A percentile compares a stretch with the other conserved stretches of the same genome.
Evolutionary conservation across 1,140 invertebrate species (phyloP).

Genomic region (Acromyrmex echinatior): DNA sequence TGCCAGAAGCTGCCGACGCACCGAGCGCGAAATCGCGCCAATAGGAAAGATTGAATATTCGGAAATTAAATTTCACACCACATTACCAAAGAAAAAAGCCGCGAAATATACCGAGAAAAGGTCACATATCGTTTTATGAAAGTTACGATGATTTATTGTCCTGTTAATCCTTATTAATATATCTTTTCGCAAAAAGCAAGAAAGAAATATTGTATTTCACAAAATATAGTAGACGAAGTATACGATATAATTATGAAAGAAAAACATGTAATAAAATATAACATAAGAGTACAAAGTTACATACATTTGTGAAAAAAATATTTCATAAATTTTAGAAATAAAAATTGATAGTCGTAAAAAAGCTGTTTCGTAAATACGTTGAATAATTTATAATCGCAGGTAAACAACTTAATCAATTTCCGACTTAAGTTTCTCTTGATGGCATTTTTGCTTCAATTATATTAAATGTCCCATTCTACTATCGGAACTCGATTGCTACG

Average conservation of each 20-base stretch:
- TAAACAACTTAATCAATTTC: conserved; percentile 1
- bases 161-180: not conserved
- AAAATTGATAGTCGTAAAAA: not conserved
- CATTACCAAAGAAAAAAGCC: conserved; percentile 6
- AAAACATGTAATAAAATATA: not conserved
- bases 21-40: conserved; percentile 34
- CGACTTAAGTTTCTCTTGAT: not conserved
- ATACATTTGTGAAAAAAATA: not conserved
- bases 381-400: not conserved
- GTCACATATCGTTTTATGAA: conserved; percentile 8
- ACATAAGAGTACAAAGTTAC: not conserved
- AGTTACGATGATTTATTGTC: conserved; percentile 6
- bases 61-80: conserved; percentile 48
- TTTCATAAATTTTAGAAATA: not conserved
- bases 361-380: conserved; percentile 6
- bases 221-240: not conserved
- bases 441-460: not conserved
- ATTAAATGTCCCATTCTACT: conserved; percentile 20
- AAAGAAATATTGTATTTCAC: not conserved
- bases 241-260: not conserved
- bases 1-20: conserved; percentile 26
- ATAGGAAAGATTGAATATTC: conserved; percentile 39
- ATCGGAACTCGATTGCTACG: conserved; percentile 1
- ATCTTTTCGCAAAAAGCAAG: not conserved
- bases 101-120: conserved; percentile 5